Conservation (phyloP, 30 jellyfish, hydroid and myxozoan genomes). For the Aurelia aurita region DNA sequence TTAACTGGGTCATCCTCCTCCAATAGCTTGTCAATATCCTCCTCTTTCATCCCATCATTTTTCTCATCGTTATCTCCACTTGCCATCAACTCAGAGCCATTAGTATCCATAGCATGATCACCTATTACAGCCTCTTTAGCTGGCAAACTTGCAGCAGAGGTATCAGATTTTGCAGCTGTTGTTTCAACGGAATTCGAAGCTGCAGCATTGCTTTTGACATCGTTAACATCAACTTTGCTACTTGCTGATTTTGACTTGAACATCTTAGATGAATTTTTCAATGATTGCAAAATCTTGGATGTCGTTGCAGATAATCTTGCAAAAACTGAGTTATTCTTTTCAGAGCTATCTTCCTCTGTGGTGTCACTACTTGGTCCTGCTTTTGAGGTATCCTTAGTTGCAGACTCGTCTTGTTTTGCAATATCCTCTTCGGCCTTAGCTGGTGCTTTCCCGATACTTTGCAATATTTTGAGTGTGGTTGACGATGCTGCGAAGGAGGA, state of each 20-base stretch:
- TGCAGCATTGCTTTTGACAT: background rate
- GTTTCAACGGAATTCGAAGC: background rate
- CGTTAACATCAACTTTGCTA: background rate
- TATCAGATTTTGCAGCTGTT: constrained; percentile 16
- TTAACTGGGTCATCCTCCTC: too few relatives aligned
- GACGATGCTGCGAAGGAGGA: background rate
- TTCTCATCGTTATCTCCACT: background rate
- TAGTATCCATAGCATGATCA: background rate
- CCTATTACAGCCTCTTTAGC: background rate
- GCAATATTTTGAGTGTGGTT: background rate
- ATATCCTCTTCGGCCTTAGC: background rate
- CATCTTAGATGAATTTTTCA: constrained; percentile 4
- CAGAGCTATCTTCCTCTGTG: background rate
- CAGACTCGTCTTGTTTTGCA: background rate
- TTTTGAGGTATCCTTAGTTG: background rate
- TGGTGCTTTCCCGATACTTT: constrained; percentile 5
- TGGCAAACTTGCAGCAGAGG: background rate
- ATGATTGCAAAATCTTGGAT: constrained; percentile 21
- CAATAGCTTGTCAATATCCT: too few relatives aligned
- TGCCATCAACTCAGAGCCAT: too few relatives aligned
- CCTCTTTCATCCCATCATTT: background rate
- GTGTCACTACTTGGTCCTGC: background rate
- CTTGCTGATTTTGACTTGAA: background rate
- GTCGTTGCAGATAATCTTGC: constrained; percentile 41
- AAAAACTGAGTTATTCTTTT: constrained; percentile 19